Evolutionary conservation across 2,113 vertebrate species (phyloP).

Genomic region (Centropristis striata): DNA sequence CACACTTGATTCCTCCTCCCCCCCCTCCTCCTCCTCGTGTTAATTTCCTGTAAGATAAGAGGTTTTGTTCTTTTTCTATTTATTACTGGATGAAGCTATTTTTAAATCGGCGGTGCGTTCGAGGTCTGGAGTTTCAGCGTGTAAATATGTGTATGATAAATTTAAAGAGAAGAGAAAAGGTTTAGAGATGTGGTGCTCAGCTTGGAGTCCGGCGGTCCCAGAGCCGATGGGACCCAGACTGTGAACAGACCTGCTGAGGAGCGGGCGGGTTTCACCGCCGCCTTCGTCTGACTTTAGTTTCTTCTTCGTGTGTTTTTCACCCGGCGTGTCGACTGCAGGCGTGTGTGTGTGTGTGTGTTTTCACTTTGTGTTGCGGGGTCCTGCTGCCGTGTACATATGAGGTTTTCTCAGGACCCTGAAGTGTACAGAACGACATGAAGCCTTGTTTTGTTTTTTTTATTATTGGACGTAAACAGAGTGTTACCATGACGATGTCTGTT

Average conservation of each 20-base stretch:
- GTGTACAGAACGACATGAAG: slow-evolving; percentile 90
- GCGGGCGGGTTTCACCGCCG: slow-evolving; percentile 30
- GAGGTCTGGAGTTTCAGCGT: slow-evolving; percentile 86
- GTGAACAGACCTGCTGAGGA: slow-evolving; percentile 22
- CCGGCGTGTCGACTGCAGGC: slow-evolving; percentile 51
- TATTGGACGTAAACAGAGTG: slow-evolving; percentile 92
- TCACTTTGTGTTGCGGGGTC: slow-evolving; percentile 24
- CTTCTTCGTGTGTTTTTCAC: slow-evolving; percentile 13
- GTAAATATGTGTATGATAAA: slow-evolving; percentile 93
- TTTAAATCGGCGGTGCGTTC: slow-evolving; percentile 84
- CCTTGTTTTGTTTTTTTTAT: slow-evolving; percentile 89
- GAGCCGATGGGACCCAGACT: slow-evolving; percentile 52
- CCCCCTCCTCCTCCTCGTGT: slow-evolving; percentile 88
- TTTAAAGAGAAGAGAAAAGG: slow-evolving; percentile 29
- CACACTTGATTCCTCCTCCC: slow-evolving; percentile 94
- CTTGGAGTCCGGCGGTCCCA: too few species aligned
- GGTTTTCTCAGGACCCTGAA: slow-evolving; percentile 90
- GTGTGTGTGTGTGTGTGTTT: neutral
- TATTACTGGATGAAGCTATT: slow-evolving; percentile 99
- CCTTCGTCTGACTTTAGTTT: slow-evolving; percentile 23
- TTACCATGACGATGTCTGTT: slow-evolving; percentile 51
- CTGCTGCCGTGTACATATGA: slow-evolving; percentile 88
- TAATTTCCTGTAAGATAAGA: slow-evolving; percentile 99
- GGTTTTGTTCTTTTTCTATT: slow-evolving; percentile 95
- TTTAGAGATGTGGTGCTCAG: too few species aligned